Conservation (phyloP, 2,113 vertebrate species). For the rabbit (Oryctolagus cuniculus) region DNA sequence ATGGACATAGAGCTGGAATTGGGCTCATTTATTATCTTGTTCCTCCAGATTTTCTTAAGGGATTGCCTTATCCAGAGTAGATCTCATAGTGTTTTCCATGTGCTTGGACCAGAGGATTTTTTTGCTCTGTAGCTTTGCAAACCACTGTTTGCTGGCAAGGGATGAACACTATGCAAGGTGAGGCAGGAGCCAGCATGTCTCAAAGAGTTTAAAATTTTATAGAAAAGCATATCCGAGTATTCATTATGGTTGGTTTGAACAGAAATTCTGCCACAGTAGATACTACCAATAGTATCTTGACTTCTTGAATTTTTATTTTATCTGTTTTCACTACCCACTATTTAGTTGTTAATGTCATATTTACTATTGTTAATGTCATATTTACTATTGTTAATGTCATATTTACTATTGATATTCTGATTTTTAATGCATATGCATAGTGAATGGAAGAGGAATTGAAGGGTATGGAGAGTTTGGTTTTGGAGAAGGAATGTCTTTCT, state of each 20-base stretch:
- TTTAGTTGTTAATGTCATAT: not conserved
- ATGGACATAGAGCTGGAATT: rapidly evolving
- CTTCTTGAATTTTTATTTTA: not conserved
- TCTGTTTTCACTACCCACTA: not conserved
- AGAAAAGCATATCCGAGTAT: not conserved
- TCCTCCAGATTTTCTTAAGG: not conserved
- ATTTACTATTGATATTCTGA: not conserved
- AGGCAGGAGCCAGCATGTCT: not conserved
- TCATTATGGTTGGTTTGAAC: not conserved
- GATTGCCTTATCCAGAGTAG: not conserved
- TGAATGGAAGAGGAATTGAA: not conserved
- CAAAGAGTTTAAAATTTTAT: not conserved
- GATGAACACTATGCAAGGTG: no score
- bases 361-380: no score
- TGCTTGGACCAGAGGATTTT: not conserved
- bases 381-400: no score
- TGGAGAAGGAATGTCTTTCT: not conserved
- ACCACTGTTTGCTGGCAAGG: not conserved
- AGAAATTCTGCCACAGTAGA: no score
- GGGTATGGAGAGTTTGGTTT: not conserved
- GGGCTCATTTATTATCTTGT: not conserved
- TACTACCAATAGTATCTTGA: no score
- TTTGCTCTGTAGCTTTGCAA: not conserved
- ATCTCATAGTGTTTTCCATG: not conserved
- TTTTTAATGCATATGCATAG: not conserved